Base-by-base conservation (phyloP, 2,888 invertebrate genomes). In the Amphipoea oculea region DNA sequence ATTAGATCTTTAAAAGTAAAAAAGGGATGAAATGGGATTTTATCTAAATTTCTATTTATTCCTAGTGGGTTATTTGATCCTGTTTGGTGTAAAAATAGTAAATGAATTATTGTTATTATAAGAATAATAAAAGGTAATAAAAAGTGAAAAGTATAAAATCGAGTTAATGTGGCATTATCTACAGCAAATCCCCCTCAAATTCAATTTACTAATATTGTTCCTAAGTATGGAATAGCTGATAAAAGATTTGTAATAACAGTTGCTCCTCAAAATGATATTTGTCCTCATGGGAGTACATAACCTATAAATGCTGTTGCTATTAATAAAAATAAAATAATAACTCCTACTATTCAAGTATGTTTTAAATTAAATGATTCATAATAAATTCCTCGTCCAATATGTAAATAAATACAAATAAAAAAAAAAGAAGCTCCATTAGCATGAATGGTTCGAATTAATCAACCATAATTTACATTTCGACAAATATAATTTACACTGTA, bases 221-320 rank as follows among this genome's bases (percentile, higher is more conserved):
- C 98, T 95, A 98, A 90, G 87, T 97, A 98, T 0, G 98, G 98
- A 17, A 98, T 97, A 4, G 98, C 98, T 0, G 98, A 98, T 83
- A 98, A 82, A 89, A 98, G 89, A 92, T 98, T 98, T 57, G 98
- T 98, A 97, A 98, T 98, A n/a, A 98, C 98, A 63, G 98, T 98
- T 0, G 98, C 98, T 2, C 98, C 98, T 97, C 98, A 98, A 93
- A 98, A 98, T 1, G 98, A 98, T 97, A 98, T 98, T 98, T 98
- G 98, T 12, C 98, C 98, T 95, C 98, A 98, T 1, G 98, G 98
- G 90, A 98, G 86, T 0, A 98, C 98, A 96, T 98, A 98, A 0
- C 98, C 98, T 97, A 98, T 95, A 94, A 98, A 98, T 42, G 98
- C 98, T 71, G 98, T 98, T 91, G 95, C 97, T 97, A 98, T 98